Evolutionary conservation across 2,888 invertebrate genomes (phyloP).

Genomic region (Lochmaea capreae): DNA sequence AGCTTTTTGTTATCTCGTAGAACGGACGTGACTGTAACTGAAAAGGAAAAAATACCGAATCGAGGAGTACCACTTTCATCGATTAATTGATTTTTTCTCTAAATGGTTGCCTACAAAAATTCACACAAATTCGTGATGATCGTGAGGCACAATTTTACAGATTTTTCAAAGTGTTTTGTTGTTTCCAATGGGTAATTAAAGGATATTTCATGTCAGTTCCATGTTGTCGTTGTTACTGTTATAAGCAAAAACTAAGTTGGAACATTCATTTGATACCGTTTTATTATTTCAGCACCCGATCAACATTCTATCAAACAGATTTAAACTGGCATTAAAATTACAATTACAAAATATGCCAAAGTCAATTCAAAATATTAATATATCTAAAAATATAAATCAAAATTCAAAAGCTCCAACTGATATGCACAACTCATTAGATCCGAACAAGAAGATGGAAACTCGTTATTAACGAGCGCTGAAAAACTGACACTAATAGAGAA

Average conservation of each 20-base stretch:
- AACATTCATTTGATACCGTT: not conserved
- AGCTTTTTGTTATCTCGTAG: constrained; percentile 25
- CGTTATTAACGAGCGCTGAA: no score
- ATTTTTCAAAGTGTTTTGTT: constrained; percentile 36
- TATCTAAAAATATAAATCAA: no score
- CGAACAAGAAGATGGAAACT: no score
- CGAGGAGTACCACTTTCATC: constrained; percentile 39
- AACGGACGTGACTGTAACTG: constrained; percentile 33
- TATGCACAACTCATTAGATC: no score
- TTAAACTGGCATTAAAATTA: no score
- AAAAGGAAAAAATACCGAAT: constrained; percentile 30
- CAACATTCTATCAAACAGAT: no score
- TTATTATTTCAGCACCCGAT: no score
- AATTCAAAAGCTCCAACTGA: no score
- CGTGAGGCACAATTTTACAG: constrained; percentile 39
- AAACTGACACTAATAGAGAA: no score
- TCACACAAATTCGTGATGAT: constrained; percentile 37
- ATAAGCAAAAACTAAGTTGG: not conserved
- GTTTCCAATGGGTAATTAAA: constrained; percentile 29
- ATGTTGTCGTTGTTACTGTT: not conserved
- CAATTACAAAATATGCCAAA: no score
- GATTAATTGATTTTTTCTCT: constrained; percentile 42
- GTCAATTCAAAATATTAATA: no score
- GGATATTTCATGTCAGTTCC: constrained; percentile 20
- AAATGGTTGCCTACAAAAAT: constrained; percentile 33